Base-by-base conservation (phyloP, 2,113 vertebrate genomes). In the Orthonyx spaldingii region DNA sequence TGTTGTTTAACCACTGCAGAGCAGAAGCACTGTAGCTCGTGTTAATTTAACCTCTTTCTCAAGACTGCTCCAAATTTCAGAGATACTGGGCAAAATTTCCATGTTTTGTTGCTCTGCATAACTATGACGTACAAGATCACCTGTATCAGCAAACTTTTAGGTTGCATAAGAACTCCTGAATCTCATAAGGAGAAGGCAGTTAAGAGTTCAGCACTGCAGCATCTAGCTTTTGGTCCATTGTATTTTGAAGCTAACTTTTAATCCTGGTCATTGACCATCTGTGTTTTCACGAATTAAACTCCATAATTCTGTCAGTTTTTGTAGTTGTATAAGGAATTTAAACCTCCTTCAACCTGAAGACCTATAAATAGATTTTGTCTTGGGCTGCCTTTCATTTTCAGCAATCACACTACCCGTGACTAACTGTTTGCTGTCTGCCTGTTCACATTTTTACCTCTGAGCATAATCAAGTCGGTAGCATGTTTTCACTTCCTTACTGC, bases 121-220 rank as follows among this genome's bases (percentile, higher is more conserved):
- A 21, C 0, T 0, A 49, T 32, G 11, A 41, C 1, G 0, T 37
- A 32, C 23, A 74, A 86, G n/a, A 74, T 65, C 50, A 33, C 22
- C 28, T 53, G 16, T 5, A 23, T 11, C 11, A 44, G 50, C 17
- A 68, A 23, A 9, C 3, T 85, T 82, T 71, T 21, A 64, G 13
- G 22, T 30, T 82, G 27, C 23, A 33, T 39, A 27, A 92, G 16
- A 13, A 26, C 19, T 57, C 46, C 86, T 61, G 26, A 85, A 35
- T 76, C 32, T 69, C 63, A 50, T 53, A 53, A 75, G 44, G 15
- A 87, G n/a, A 56, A 72, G 30, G 28, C 35, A 42, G 46, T 28
- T 61, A 63, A 61, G 53, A 79, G 37, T 46, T 77, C 37, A 63
- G 33, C 23, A 24, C 59, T 50, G 28, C 37, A 11, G 21, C n/a